Percentiles rank a stretch among this genome's conserved stretches.
phyloP scores from a whole-genome alignment of 2,888 invertebrate genomes.

The Tenthredo notha region DNA sequence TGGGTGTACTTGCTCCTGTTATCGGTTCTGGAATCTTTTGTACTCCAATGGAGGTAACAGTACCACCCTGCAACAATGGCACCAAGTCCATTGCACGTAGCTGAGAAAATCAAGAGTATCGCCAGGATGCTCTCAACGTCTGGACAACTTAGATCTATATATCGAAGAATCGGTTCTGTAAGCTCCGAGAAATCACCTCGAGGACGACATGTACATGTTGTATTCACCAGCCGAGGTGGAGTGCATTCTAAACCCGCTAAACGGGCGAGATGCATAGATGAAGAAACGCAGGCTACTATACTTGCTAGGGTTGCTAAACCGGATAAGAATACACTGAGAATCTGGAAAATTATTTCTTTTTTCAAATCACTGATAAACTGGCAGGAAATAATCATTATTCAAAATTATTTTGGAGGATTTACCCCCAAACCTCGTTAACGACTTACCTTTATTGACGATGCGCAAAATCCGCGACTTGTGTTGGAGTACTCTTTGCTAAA shows the following conservation, averaged over 20 bases:
- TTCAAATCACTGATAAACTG: too few relatives aligned
- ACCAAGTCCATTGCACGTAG: constrained; percentile 70
- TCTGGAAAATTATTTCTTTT: constrained; percentile 57
- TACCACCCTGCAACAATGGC: constrained; percentile 69
- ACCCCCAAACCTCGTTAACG: too few relatives aligned
- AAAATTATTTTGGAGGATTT: too few relatives aligned
- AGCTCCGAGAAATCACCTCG: constrained; percentile 58
- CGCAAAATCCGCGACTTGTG: constrained; percentile 71
- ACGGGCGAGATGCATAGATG: constrained; percentile 69
- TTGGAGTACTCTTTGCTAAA: constrained; percentile 72
- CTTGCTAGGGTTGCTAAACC: constrained; percentile 67
- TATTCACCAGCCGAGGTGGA: constrained; percentile 68
- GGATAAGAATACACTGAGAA: constrained; percentile 67
- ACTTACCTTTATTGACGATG: constrained; percentile 70
- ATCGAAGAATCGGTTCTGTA: constrained; percentile 64
- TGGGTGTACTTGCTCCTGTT: constrained; percentile 70
- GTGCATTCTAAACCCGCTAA: constrained; percentile 71
- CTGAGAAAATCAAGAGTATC: constrained; percentile 71
- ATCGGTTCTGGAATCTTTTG: constrained; percentile 66
- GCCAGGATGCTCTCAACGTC: constrained; percentile 72
- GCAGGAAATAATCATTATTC: too few relatives aligned
- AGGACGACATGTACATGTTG: constrained; percentile 71
- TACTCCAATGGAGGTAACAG: constrained; percentile 72
- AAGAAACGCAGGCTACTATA: constrained; percentile 67
- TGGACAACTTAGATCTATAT: constrained; percentile 72